Evolutionary conservation across 2,888 invertebrate genomes (phyloP).

Genomic region (Dexiosoma caninum): DNA sequence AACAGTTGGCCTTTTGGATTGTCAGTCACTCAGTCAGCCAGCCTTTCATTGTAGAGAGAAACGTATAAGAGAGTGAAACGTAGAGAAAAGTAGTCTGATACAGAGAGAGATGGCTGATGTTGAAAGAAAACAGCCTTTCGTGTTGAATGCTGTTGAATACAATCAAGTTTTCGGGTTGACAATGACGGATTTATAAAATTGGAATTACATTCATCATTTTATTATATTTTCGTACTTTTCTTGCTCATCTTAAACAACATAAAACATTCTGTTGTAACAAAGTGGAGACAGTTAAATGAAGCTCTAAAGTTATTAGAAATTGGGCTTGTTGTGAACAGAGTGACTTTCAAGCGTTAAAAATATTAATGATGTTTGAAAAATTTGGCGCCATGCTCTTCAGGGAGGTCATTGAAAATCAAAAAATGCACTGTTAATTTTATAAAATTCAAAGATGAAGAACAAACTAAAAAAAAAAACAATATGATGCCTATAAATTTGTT

Average conservation of each 20-base stretch:
- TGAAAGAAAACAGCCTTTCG: background rate
- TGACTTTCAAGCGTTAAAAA: background rate
- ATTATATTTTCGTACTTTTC: background rate
- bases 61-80: too few species aligned
- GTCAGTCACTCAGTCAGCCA: background rate
- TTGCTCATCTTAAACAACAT: background rate
- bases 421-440: slow-evolving; percentile 18
- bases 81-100: too few species aligned
- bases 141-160: background rate
- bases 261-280: background rate
- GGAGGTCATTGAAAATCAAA: slow-evolving; percentile 44
- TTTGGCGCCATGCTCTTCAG: slow-evolving; percentile 57
- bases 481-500: slow-evolving; percentile 47
- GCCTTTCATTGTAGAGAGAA: background rate
- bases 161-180: slow-evolving; percentile 44
- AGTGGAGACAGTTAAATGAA: slow-evolving; percentile 52
- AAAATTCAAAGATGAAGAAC: too few species aligned
- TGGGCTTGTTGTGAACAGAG: background rate
- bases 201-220: slow-evolving; percentile 53
- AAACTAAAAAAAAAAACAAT: background rate
- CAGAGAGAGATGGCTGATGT: too few species aligned
- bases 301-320: slow-evolving; percentile 56
- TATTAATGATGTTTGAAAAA: slow-evolving; percentile 58
- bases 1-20: slow-evolving; percentile 58
- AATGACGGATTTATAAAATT: slow-evolving; percentile 59